Conservation (phyloP, 2,888 invertebrate species). For the Netelia fuscicornis region DNA sequence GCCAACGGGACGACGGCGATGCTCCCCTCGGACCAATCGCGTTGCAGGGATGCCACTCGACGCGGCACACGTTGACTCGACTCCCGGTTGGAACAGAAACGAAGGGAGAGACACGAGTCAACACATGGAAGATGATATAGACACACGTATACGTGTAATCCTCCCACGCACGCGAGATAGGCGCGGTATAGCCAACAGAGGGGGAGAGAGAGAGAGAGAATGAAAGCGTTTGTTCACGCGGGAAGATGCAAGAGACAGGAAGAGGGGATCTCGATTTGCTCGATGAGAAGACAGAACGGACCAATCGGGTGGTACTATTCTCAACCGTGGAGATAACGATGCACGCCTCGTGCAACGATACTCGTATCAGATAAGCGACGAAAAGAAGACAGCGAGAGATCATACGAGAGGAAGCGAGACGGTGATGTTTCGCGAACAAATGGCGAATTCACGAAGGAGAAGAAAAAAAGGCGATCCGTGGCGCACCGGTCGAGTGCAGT, state of each 20-base stretch:
- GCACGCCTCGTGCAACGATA: slow-evolving; percentile 58
- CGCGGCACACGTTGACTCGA: slow-evolving; percentile 68
- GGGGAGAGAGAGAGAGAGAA: slow-evolving; percentile 37
- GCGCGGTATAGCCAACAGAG: slow-evolving; percentile 7
- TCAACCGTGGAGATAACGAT: slow-evolving; percentile 73
- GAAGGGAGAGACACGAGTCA: slow-evolving; percentile 65
- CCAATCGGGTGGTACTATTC: slow-evolving; percentile 77
- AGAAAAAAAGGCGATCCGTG: not conserved
- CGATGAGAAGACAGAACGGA: slow-evolving; percentile 78
- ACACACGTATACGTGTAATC: slow-evolving; percentile 3
- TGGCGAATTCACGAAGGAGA: slow-evolving; percentile 62
- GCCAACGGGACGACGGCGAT: slow-evolving; percentile 81
- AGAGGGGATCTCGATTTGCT: slow-evolving; percentile 60
- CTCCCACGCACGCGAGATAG: slow-evolving; percentile 43
- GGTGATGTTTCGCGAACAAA: slow-evolving; percentile 66
- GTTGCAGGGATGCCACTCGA: slow-evolving; percentile 78
- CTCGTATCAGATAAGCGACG: not conserved
- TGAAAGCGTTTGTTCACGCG: not conserved
- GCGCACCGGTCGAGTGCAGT: slow-evolving; percentile 51
- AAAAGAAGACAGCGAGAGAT: not conserved
- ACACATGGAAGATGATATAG: slow-evolving; percentile 66
- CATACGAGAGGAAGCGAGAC: slow-evolving; percentile 50
- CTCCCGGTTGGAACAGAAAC: slow-evolving; percentile 52
- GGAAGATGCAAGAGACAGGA: slow-evolving; percentile 71
- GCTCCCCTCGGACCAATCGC: slow-evolving; percentile 81